phyloP scores from a whole-genome alignment of 2,113 vertebrate genomes.

The Etheostoma cragini region DNA sequence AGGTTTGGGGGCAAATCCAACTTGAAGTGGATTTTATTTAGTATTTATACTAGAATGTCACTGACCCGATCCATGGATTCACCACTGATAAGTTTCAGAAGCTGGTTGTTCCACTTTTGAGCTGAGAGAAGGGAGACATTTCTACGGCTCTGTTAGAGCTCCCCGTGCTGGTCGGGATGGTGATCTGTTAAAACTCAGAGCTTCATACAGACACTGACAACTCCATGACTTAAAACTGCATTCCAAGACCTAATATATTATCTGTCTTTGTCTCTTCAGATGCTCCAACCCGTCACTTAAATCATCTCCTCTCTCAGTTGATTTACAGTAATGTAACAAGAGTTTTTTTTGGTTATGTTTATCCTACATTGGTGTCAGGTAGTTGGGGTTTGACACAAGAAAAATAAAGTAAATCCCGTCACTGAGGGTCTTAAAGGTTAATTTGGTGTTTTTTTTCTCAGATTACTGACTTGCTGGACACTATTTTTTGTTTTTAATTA shows the following conservation, averaged over 20 bases:
- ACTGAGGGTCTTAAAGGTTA: neutral
- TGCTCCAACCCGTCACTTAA: neutral
- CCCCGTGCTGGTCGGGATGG: constrained; percentile 71
- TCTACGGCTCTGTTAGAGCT: constrained; percentile 29
- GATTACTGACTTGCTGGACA: neutral
- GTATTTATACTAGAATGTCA: constrained; percentile 11
- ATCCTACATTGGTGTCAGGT: neutral
- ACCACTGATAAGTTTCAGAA: neutral
- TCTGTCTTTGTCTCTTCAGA: neutral
- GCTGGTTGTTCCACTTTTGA: neutral
- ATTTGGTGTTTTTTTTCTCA: neutral
- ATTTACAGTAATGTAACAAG: neutral
- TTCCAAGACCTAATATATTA: neutral
- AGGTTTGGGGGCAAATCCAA: neutral
- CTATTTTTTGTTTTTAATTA: neutral
- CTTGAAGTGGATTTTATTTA: neutral
- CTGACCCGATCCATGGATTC: neutral
- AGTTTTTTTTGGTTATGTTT: neutral
- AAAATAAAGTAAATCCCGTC: constrained; percentile 13
- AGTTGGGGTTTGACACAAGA: neutral
- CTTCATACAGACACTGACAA: constrained; percentile 2
- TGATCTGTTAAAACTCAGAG: neutral
- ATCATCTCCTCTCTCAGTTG: neutral
- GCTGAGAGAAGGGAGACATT: neutral
- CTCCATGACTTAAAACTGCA: neutral